These are phyloP conservation scores for Diacarnus erythraeanus DNA, from an alignment of 37 sponge, comb jelly and placozoan genomes.

Conservation along the genomic window DNA sequence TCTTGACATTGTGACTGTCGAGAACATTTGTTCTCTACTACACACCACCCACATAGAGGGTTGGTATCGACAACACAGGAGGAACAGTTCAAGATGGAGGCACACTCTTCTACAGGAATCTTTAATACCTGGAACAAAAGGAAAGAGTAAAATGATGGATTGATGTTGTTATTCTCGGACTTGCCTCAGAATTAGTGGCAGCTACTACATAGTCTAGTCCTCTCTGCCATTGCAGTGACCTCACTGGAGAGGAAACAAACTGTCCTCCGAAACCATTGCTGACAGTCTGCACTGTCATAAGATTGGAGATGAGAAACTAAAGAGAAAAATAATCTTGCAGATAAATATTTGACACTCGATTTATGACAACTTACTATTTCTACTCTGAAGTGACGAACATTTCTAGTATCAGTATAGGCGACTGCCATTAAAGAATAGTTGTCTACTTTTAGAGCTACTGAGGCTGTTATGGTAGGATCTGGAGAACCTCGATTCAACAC, in stretches of 20 bases:
- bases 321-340: neutral
- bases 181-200: conserved; percentile 18
- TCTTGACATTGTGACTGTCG: conserved; percentile 55
- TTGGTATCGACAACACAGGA: conserved; percentile 37
- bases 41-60: conserved; percentile 93
- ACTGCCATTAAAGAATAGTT: neutral
- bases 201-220: conserved; percentile 56
- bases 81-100: conserved; percentile 41
- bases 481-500: neutral
- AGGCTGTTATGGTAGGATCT: neutral
- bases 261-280: neutral
- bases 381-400: too few species aligned
- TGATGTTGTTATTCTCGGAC: too few species aligned
- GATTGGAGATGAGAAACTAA: neutral
- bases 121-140: conserved; percentile 27
- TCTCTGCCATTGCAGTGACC: conserved; percentile 19
- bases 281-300: neutral
- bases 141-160: neutral
- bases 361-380: too few species aligned
- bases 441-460: neutral
- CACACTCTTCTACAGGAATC: conserved; percentile 60
- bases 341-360: too few species aligned
- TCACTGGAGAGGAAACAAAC: conserved; percentile 35
- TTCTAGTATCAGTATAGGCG: neutral
- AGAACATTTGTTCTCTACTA: conserved; percentile 82